A percentile compares a stretch with the other conserved stretches of the same genome.
These are phyloP conservation scores for Macrostomum cliftonense DNA, from an alignment of 2,888 invertebrate genomes.

Conservation along the genomic window DNA sequence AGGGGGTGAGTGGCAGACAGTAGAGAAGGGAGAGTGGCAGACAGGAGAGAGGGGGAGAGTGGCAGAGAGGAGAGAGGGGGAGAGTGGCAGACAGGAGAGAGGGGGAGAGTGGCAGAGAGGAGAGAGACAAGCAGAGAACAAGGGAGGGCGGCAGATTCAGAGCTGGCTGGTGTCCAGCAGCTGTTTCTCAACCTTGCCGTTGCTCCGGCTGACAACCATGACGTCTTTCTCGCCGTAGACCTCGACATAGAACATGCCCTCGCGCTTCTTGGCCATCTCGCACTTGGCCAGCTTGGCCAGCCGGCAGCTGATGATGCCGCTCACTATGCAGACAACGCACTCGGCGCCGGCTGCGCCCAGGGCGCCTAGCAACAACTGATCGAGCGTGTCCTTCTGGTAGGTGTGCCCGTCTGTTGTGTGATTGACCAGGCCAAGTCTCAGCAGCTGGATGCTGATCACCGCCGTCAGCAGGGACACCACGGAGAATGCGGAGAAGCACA, in stretches of 20 bases:
- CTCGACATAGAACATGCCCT: slow-evolving; percentile 36
- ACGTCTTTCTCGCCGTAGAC: slow-evolving; percentile 37
- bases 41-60: too few relatives aligned
- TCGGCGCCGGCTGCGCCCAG: slow-evolving; percentile 29
- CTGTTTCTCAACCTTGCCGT: too few relatives aligned
- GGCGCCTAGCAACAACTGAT: slow-evolving; percentile 30
- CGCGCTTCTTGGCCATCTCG: slow-evolving; percentile 29
- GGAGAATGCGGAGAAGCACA: slow-evolving; percentile 37
- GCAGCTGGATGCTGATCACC: slow-evolving; percentile 36
- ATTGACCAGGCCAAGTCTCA: slow-evolving; percentile 37
- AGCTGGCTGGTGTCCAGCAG: too few relatives aligned
- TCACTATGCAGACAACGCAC: slow-evolving; percentile 31
- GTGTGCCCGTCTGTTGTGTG: slow-evolving; percentile 37
- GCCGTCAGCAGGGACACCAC: slow-evolving; percentile 36
- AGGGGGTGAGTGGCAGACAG: too few relatives aligned
- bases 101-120: too few relatives aligned
- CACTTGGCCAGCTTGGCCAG: slow-evolving; percentile 34
- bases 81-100: too few relatives aligned
- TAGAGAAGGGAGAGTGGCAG: too few relatives aligned
- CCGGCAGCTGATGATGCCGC: slow-evolving; percentile 30
- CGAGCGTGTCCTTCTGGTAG: slow-evolving; percentile 34
- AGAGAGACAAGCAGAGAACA: too few relatives aligned
- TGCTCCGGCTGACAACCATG: slow-evolving; percentile 24
- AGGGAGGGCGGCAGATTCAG: too few relatives aligned
- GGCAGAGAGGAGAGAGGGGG: too few relatives aligned